Evolutionary conservation across 2,888 invertebrate genomes (phyloP).

Genomic region (Parelbella ahira): DNA sequence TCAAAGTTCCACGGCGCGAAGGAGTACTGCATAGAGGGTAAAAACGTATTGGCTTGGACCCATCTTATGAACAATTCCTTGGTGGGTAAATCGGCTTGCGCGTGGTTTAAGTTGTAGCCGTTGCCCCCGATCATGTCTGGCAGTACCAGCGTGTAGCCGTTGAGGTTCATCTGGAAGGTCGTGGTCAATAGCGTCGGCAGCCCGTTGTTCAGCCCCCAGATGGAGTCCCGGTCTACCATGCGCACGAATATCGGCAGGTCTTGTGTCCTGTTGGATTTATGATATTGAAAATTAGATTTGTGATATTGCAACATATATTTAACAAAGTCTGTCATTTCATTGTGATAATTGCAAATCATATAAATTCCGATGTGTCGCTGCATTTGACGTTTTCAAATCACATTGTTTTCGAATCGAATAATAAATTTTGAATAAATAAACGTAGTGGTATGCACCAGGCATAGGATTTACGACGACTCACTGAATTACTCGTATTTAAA

Average conservation of each 20-base stretch:
- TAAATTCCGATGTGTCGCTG: no score
- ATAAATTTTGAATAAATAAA: no score
- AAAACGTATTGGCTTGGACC: constrained; percentile 88
- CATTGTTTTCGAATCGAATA: no score
- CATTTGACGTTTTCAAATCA: no score
- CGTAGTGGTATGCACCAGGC: no score
- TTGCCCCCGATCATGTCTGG: constrained; percentile 91
- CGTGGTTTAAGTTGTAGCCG: constrained; percentile 73
- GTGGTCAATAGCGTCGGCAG: constrained; percentile 86
- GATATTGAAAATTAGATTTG: no score
- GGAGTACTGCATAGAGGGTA: constrained; percentile 90
- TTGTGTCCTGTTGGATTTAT: constrained; percentile 86
- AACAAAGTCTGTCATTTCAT: no score
- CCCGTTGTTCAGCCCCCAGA: constrained; percentile 85
- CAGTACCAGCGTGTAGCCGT: constrained; percentile 86
- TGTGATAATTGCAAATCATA: no score
- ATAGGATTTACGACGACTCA: no score
- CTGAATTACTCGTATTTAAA: no score
- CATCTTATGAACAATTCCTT: constrained; percentile 88
- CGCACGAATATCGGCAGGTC: constrained; percentile 85
- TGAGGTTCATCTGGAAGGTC: constrained; percentile 82
- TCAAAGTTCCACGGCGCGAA: constrained; percentile 90
- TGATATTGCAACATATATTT: no score
- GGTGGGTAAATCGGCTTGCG: constrained; percentile 69
- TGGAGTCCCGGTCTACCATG: constrained; percentile 89